Conservation (phyloP, 2,113 vertebrate species). For the Poeciliopsis prolifica region DNA sequence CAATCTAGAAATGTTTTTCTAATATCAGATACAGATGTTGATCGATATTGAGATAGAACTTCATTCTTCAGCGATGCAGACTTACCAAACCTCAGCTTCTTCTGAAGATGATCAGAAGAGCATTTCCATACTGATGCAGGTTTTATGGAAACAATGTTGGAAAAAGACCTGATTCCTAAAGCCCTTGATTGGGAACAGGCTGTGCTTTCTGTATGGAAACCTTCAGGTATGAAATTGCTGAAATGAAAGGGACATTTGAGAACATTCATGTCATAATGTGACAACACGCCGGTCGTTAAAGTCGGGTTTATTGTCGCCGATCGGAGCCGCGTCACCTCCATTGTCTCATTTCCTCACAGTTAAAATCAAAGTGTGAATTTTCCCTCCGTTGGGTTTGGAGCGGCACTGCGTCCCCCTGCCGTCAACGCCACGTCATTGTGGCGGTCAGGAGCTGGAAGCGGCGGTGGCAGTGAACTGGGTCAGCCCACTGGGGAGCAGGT, state of each 20-base stretch:
- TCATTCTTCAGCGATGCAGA: no score
- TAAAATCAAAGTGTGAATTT: slow-evolving; percentile 26
- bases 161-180: neutral
- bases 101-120: no score
- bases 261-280: no score
- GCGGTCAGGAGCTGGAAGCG: slow-evolving; percentile 17
- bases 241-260: neutral
- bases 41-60: neutral
- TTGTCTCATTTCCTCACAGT: slow-evolving; percentile 1
- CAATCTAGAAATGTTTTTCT: no score
- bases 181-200: neutral
- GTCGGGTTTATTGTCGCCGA: neutral
- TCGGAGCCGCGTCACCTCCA: neutral
- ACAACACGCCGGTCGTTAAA: no score
- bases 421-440: slow-evolving; percentile 1
- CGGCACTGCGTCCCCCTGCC: neutral
- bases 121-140: neutral
- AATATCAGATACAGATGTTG: no score
- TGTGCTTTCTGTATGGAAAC: neutral
- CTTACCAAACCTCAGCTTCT: neutral
- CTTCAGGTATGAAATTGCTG: neutral
- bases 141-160: neutral
- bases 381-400: neutral
- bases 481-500: slow-evolving; percentile 68
- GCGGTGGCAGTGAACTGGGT: slow-evolving; percentile 66